Evolutionary conservation across 2,113 vertebrate genomes (phyloP).

Genomic region (Climacteris rufus): DNA sequence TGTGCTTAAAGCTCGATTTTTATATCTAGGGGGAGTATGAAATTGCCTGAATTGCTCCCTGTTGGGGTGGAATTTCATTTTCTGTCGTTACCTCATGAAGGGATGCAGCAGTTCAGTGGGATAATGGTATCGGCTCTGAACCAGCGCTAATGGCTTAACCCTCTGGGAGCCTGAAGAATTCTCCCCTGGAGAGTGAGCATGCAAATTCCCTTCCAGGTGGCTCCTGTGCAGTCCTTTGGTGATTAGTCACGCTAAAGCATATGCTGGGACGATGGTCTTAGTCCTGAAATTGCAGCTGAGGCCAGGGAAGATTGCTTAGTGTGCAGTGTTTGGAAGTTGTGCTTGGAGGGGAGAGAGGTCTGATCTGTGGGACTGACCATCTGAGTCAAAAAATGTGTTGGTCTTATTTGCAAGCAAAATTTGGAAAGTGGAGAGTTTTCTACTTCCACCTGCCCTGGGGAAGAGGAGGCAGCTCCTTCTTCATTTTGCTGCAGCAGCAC

Average conservation of each 20-base stretch:
- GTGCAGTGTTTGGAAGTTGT: background rate
- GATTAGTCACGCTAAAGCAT: constrained; percentile 64
- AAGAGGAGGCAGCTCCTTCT: background rate
- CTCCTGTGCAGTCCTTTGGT: constrained; percentile 63
- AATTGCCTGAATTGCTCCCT: constrained; percentile 37
- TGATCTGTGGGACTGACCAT: background rate
- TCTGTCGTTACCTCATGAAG: background rate
- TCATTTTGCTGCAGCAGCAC: background rate
- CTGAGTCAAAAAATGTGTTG: background rate
- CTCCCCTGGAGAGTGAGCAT: constrained; percentile 62
- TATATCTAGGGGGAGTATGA: constrained; percentile 48
- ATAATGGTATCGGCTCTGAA: constrained; percentile 54
- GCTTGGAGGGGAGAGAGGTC: background rate
- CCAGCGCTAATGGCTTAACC: constrained; percentile 59
- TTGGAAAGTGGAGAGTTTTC: background rate
- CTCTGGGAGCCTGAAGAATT: constrained; percentile 63
- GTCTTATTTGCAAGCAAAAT: background rate
- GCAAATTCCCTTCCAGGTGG: constrained; percentile 65
- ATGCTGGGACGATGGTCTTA: background rate
- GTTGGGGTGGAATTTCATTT: constrained; percentile 60
- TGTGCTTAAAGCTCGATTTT: constrained; percentile 22
- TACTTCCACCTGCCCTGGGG: background rate
- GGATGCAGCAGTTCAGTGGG: constrained; percentile 38
- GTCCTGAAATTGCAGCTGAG: constrained; percentile 29
- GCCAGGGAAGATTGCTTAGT: background rate